Conservation (phyloP, 2,888 invertebrate species). For the Agrotis segetum region DNA sequence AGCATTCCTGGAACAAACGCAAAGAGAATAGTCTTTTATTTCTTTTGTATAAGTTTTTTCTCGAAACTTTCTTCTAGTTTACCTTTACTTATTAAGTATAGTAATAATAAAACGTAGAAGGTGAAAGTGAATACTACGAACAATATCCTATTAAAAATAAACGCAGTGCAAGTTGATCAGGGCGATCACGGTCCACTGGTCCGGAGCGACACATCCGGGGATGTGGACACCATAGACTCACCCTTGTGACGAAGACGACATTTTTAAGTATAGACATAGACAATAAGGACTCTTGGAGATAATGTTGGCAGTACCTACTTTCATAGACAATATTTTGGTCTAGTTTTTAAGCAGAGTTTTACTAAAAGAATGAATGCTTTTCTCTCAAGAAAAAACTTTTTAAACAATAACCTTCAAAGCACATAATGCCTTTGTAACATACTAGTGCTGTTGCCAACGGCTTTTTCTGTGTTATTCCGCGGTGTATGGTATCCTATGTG, state of each 20-base stretch:
- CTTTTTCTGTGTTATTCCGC: no score
- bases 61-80: no score
- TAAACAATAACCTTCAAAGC: no score
- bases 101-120: conserved; percentile 2
- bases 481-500: no score
- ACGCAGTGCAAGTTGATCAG: conserved; percentile 68
- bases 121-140: conserved; percentile 29
- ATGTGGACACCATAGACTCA: conserved; percentile 44
- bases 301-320: background rate
- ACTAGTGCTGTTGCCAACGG: no score
- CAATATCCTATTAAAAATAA: conserved; percentile 72
- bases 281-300: conserved; percentile 10
- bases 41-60: background rate
- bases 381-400: background rate
- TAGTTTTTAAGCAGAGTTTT: background rate
- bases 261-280: background rate
- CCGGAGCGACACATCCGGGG: conserved; percentile 79
- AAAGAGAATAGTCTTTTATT: conserved; percentile 15
- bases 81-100: background rate
- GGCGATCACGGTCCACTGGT: conserved; percentile 77
- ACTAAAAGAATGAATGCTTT: background rate
- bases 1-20: background rate
- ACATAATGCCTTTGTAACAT: no score
- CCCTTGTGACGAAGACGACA: conserved; percentile 10
- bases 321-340: no score